These are phyloP conservation scores for Caenorhabditis panamensis DNA, from an alignment of 2,888 invertebrate species.

Conservation along the genomic window DNA sequence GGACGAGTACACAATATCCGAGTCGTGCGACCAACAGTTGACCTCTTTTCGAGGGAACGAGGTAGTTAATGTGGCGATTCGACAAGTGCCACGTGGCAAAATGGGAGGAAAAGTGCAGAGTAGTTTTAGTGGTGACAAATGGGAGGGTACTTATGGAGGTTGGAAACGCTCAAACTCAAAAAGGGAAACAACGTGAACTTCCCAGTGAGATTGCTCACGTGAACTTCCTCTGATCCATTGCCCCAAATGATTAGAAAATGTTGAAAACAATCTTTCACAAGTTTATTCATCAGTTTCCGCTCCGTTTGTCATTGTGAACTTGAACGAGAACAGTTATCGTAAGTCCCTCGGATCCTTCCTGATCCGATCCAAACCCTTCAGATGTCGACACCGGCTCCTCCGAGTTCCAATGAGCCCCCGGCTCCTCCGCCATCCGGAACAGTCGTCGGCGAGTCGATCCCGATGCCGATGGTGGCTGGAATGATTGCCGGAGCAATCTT, in stretches of 20 bases:
- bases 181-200: too few species aligned
- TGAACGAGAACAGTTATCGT: conserved; percentile 6
- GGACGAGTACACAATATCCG: not conserved
- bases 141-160: too few species aligned
- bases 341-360: too few species aligned
- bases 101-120: too few species aligned
- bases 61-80: not conserved
- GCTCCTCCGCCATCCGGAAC: conserved; percentile 1
- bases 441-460: conserved; percentile 46
- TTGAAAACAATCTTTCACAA: not conserved
- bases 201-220: too few species aligned
- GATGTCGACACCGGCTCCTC: conserved; percentile 1
- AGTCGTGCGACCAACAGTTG: not conserved
- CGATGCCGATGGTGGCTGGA: conserved; percentile 38
- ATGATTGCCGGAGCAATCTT: conserved; percentile 30
- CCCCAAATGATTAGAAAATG: not conserved
- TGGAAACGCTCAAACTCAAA: too few species aligned
- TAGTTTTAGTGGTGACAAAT: too few species aligned
- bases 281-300: not conserved
- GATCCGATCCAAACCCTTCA: not conserved
- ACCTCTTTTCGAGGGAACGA: not conserved
- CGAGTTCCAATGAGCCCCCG: not conserved
- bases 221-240: not conserved
- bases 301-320: conserved; percentile 8
- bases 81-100: not conserved